These are phyloP conservation scores for Sycobia sp. DNA, from an alignment of 1,140 invertebrate species.

Conservation along the genomic window DNA sequence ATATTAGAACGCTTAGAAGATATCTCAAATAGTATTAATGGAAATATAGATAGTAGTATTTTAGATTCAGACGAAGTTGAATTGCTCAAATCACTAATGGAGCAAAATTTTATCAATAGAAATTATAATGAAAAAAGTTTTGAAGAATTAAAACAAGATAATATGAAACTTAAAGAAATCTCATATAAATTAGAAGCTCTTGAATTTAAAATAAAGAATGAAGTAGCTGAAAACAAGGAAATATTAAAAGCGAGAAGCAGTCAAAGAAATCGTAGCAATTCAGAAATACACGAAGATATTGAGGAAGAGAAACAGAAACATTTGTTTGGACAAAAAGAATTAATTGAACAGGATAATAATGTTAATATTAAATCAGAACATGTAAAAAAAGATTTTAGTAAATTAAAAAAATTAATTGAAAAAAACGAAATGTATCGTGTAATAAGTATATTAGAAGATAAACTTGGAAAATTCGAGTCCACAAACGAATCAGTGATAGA, in stretches of 20 bases:
- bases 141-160: constrained; percentile 46
- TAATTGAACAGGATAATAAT: constrained; percentile 40
- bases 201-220: constrained; percentile 48
- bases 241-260: constrained; percentile 40
- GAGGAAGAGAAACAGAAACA: constrained; percentile 38
- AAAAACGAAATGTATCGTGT: constrained; percentile 52
- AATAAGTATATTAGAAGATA: constrained; percentile 52
- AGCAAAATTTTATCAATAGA: constrained; percentile 2
- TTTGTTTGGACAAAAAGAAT: constrained; percentile 38
- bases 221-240: constrained; percentile 43
- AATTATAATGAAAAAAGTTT: constrained; percentile 41
- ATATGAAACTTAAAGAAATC: constrained; percentile 43
- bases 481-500: not conserved
- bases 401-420: constrained; percentile 47
- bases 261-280: constrained; percentile 28
- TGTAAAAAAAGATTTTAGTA: constrained; percentile 41
- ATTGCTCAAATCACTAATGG: constrained; percentile 29
- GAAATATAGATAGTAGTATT: constrained; percentile 46
- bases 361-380: constrained; percentile 42
- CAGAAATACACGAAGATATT: constrained; percentile 44
- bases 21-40: constrained; percentile 53
- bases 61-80: constrained; percentile 37
- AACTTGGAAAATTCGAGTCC: constrained; percentile 38
- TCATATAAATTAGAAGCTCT: constrained; percentile 51
- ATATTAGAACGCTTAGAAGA: constrained; percentile 65